phyloP scores from a whole-genome alignment of 2,113 vertebrate species.

The mouse (Mus musculus) region GRCm39 chr13:17949501-17950000 shows the following conservation, averaged over 20 bases:
- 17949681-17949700: not conserved
- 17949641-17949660: not conserved
- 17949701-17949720: not conserved
- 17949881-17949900: not conserved
- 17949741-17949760: not conserved
- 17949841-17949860: not conserved
- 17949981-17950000: not conserved
- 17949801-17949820: not conserved
- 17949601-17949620: not conserved
- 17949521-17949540: too few species aligned
- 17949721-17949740: not conserved
- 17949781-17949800: not conserved
- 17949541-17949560: too few species aligned
- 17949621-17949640: constrained; percentile 37
- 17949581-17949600: too few species aligned
- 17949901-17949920: not conserved
- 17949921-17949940: not conserved
- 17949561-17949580: too few species aligned
- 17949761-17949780: not conserved
- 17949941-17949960: not conserved
- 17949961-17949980: not conserved
- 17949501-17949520: too few species aligned
- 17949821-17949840: not conserved
- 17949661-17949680: not conserved
- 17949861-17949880: not conserved